These are phyloP conservation scores for Lophochroa leadbeateri DNA, from an alignment of 2,113 vertebrate species.

Conservation along the genomic window DNA sequence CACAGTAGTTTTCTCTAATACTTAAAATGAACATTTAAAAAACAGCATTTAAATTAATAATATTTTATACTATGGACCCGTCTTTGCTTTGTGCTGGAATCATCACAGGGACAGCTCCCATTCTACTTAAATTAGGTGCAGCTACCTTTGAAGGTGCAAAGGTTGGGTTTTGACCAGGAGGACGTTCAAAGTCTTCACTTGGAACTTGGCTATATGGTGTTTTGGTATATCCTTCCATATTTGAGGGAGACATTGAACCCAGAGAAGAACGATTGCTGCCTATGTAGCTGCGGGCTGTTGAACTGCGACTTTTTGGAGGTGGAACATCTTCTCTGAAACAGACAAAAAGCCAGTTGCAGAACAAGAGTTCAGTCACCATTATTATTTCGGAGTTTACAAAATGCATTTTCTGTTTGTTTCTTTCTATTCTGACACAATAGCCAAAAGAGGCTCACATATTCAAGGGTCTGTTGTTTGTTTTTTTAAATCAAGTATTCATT, in stretches of 20 bases:
- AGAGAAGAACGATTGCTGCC: conserved; percentile 96
- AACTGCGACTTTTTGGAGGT: conserved; percentile 93
- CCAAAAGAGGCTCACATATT: not conserved
- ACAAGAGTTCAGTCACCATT: not conserved
- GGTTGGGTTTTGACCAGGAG: conserved; percentile 79
- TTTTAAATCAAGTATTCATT: not conserved
- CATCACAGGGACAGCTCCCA: conserved; percentile 97
- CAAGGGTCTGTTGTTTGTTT: not conserved
- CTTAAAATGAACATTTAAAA: conserved; percentile 45
- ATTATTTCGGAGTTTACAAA: not conserved
- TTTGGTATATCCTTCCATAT: conserved; percentile 93
- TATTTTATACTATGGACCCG: conserved; percentile 91
- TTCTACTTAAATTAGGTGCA: conserved; percentile 94
- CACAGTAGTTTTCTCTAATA: conserved; percentile 15
- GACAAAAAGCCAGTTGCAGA: not conserved
- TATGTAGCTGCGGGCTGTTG: conserved; percentile 92
- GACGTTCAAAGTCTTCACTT: conserved; percentile 87
- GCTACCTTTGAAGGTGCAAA: conserved; percentile 85
- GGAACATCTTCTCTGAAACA: conserved; percentile 91
- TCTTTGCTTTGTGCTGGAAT: conserved; percentile 96
- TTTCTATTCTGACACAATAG: not conserved
- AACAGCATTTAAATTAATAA: conserved; percentile 55
- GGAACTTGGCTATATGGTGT: conserved; percentile 92
- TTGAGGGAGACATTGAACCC: conserved; percentile 97
- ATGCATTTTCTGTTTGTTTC: not conserved